Evolutionary conservation across 2,113 vertebrate species (phyloP).

Genomic region (Bujurquina vittata): DNA sequence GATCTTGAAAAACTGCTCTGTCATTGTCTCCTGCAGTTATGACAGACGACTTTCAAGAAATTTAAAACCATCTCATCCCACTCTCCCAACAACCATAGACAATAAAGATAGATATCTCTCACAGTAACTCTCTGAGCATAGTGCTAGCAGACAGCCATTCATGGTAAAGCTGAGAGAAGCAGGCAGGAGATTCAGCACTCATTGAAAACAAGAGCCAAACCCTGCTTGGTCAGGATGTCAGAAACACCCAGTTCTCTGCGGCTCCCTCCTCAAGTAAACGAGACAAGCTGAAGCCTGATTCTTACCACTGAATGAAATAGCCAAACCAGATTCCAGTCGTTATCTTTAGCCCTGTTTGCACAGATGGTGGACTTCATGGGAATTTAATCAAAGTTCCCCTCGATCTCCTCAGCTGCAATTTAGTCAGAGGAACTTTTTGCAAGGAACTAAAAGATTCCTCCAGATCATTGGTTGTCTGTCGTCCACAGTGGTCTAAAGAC

Average conservation of each 20-base stretch:
- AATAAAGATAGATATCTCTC: constrained; percentile 29
- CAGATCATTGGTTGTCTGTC: neutral
- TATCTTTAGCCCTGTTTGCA: constrained; percentile 48
- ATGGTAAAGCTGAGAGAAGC: constrained; percentile 19
- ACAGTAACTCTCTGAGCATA: neutral
- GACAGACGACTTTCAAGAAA: constrained; percentile 31
- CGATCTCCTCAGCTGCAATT: neutral
- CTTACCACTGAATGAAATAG: constrained; percentile 38
- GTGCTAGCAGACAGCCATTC: constrained; percentile 2
- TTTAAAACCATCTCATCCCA: constrained; percentile 23
- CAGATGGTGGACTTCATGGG: constrained; percentile 39
- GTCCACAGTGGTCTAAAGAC: neutral
- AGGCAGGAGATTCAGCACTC: neutral
- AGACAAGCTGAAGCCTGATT: constrained; percentile 39
- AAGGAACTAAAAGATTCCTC: neutral
- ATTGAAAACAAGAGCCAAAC: constrained; percentile 36
- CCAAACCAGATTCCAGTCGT: constrained; percentile 41
- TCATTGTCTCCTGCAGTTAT: constrained; percentile 34
- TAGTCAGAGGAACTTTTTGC: too few relatives aligned
- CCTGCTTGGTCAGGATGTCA: constrained; percentile 41
- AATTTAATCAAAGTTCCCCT: constrained; percentile 9
- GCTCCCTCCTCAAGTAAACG: constrained; percentile 14
- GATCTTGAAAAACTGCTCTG: neutral
- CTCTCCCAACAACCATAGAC: neutral
- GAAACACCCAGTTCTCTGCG: constrained; percentile 40